Percentiles rank a stretch among this genome's conserved stretches.
These are phyloP conservation scores for Desmodus rotundus DNA, from an alignment of 2,113 vertebrate species.

Conservation along the genomic window DNA sequence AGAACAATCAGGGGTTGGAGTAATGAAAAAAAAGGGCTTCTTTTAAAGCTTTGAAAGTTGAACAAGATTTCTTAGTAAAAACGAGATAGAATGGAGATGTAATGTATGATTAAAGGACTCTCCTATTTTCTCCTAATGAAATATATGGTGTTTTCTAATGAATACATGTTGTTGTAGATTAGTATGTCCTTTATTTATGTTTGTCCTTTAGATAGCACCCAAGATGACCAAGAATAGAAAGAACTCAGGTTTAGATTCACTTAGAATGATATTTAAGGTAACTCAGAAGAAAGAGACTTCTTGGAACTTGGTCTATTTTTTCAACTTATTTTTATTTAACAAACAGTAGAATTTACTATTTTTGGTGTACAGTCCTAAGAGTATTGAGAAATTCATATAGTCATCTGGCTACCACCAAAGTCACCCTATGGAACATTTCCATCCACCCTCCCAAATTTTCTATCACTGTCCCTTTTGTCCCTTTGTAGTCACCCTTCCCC, in stretches of 20 bases:
- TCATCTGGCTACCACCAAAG: not conserved
- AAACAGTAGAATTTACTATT: not conserved
- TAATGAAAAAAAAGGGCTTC: not conserved
- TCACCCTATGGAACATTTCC: not conserved
- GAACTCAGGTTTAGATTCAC: not conserved
- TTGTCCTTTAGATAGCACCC: not conserved
- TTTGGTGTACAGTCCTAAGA: not conserved
- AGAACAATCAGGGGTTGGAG: not conserved
- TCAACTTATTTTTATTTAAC: not conserved
- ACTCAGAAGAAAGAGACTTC: not conserved
- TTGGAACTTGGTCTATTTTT: not conserved
- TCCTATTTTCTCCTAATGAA: not conserved
- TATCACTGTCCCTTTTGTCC: not conserved
- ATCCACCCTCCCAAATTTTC: not conserved
- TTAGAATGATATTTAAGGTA: not conserved
- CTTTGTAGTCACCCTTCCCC: not conserved
- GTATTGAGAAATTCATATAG: not conserved
- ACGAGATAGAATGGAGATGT: not conserved
- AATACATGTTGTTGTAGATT: not conserved
- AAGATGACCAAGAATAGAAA: not conserved
- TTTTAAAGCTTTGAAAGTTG: not conserved
- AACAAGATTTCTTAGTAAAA: not conserved
- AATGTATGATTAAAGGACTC: not conserved
- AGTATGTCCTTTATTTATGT: not conserved
- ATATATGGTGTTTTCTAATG: slow-evolving; percentile 5